Conservation (phyloP, 2,113 vertebrate species). For the Pachycephala philippinensis region DNA sequence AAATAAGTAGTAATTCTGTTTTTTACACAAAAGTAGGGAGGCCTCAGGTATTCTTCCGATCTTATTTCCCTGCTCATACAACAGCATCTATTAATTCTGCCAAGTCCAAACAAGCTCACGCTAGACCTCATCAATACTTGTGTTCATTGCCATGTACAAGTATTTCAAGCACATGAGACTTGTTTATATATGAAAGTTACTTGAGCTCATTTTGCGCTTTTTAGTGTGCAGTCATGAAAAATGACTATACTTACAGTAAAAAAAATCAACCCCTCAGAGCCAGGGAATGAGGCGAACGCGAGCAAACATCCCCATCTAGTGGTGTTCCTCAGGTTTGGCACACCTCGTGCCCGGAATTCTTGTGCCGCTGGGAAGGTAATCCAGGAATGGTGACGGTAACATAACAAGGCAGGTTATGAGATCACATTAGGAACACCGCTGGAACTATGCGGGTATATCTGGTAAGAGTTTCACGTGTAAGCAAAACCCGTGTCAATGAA, state of each 20-base stretch:
- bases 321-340: background rate
- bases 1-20: background rate
- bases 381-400: accelerated
- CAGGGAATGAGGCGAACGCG: background rate
- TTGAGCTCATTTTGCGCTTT: background rate
- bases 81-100: background rate
- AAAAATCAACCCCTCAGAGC: accelerated
- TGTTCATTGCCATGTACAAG: background rate
- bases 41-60: background rate
- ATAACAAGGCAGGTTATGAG: too few relatives aligned
- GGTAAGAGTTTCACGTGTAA: background rate
- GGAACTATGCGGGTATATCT: background rate
- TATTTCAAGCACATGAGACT: background rate
- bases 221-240: background rate
- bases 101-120: background rate
- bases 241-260: accelerated
- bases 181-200: background rate
- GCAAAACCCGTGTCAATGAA: background rate
- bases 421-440: background rate
- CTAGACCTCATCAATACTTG: background rate
- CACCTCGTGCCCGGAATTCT: accelerated
- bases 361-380: accelerated
- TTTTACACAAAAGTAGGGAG: accelerated
- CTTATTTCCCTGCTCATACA: accelerated
- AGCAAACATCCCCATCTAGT: conserved; percentile 47